Evolutionary conservation across 2,888 invertebrate species (phyloP).

Genomic region (Nephrotoma appendiculata): DNA sequence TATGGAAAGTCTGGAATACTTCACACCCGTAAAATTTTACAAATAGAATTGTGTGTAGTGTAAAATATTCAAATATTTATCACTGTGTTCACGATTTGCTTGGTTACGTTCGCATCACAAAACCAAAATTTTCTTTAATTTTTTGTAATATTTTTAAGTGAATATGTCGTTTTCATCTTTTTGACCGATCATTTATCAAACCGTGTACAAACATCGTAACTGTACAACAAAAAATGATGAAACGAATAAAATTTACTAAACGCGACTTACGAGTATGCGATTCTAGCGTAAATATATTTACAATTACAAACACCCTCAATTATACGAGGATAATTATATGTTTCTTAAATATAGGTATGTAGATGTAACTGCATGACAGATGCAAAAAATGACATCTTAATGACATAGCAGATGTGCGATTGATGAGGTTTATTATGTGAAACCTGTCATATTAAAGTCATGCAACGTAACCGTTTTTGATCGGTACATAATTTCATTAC

Average conservation of each 20-base stretch:
- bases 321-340: background rate
- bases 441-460: background rate
- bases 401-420: background rate
- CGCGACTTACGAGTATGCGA: background rate
- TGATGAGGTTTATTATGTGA: background rate
- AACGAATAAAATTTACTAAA: background rate
- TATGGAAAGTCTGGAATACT: too few species aligned
- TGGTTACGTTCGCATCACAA: background rate
- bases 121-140: background rate
- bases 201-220: background rate
- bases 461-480: background rate
- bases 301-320: background rate
- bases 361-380: background rate
- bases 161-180: background rate
- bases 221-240: background rate
- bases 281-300: background rate
- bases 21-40: too few species aligned
- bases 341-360: background rate
- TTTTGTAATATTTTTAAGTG: background rate
- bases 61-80: too few species aligned
- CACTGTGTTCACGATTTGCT: background rate
- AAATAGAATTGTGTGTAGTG: too few species aligned
- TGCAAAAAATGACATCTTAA: background rate
- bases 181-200: background rate
- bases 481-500: background rate